Percentiles rank a stretch among this genome's conserved stretches.
Conservation (phyloP, 2,888 invertebrate species). For the Augochlorella aurata region DNA sequence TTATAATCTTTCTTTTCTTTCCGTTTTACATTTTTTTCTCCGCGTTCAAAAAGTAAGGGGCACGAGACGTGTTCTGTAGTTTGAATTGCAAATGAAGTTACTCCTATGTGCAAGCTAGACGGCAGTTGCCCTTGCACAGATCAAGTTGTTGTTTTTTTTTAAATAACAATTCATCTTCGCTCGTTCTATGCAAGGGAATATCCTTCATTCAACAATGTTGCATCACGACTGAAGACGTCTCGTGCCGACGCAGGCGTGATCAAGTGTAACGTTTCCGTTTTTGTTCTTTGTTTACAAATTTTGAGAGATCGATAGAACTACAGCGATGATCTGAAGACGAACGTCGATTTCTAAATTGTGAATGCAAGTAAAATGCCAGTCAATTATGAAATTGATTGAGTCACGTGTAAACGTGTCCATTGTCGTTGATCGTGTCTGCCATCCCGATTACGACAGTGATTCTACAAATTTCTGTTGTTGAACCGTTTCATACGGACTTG, state of each 20-base stretch:
- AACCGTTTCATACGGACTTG: slow-evolving; percentile 72
- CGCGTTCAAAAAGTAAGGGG: slow-evolving; percentile 58
- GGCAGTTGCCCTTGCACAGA: slow-evolving; percentile 54
- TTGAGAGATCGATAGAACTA: slow-evolving; percentile 36
- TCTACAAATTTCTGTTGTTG: slow-evolving; percentile 45
- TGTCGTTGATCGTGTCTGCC: slow-evolving; percentile 26
- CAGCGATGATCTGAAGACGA: slow-evolving; percentile 30
- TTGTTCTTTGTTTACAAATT: slow-evolving; percentile 54
- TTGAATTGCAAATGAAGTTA: slow-evolving; percentile 42
- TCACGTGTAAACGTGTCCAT: slow-evolving; percentile 24
- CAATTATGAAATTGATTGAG: slow-evolving; percentile 32
- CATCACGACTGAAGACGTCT: slow-evolving; percentile 61
- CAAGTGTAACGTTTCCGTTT: slow-evolving; percentile 58
- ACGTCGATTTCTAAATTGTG: slow-evolving; percentile 22
- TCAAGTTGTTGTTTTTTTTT: slow-evolving; percentile 36
- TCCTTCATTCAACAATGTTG: slow-evolving; percentile 36
- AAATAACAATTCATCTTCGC: slow-evolving; percentile 58
- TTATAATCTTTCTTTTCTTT: slow-evolving; percentile 66
- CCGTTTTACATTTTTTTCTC: slow-evolving; percentile 51
- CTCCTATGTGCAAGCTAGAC: slow-evolving; percentile 36
- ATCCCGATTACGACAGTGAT: slow-evolving; percentile 18
- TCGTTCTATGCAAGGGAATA: slow-evolving; percentile 51
- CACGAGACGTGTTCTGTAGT: slow-evolving; percentile 61
- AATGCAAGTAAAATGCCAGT: slow-evolving; percentile 45
- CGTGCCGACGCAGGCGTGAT: slow-evolving; percentile 69